A percentile compares a stretch with the other conserved stretches of the same genome.
These are phyloP conservation scores for Triplophysa yarkandensis DNA, from an alignment of 2,797 vertebrate genomes.

Conservation along the genomic window DNA sequence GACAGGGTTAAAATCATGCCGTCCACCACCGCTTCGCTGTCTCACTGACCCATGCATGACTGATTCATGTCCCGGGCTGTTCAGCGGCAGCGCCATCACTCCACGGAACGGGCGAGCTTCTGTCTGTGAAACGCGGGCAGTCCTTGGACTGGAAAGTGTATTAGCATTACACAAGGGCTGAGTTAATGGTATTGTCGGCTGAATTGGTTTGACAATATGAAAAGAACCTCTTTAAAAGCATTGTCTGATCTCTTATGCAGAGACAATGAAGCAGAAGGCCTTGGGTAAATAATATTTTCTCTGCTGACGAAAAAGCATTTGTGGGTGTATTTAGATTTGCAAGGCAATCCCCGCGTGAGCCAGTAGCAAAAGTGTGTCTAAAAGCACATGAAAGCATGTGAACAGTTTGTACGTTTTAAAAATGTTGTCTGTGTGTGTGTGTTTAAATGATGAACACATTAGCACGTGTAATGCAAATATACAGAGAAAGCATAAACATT, in stretches of 20 bases:
- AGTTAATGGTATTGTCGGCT: constrained; percentile 30
- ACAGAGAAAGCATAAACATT: not conserved
- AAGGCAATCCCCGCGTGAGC: constrained; percentile 2
- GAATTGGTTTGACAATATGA: constrained; percentile 25
- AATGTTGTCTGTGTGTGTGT: not conserved
- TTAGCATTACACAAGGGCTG: constrained; percentile 33
- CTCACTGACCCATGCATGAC: constrained; percentile 35
- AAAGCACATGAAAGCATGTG: not conserved
- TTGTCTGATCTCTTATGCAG: constrained; percentile 1
- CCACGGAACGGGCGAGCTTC: constrained; percentile 13
- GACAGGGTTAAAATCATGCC: constrained; percentile 44
- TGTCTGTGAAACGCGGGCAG: not conserved
- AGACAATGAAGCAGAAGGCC: constrained; percentile 30
- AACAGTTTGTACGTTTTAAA: not conserved
- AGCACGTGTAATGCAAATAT: not conserved
- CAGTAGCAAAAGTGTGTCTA: not conserved
- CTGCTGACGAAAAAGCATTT: not conserved
- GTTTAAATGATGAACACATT: too few relatives aligned
- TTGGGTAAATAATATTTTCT: constrained; percentile 32
- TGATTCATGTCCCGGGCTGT: constrained; percentile 47
- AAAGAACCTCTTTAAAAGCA: constrained; percentile 34
- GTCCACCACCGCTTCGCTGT: not conserved
- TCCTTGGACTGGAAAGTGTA: constrained; percentile 20
- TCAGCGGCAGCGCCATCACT: not conserved
- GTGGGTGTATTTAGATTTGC: not conserved